phyloP scores from a whole-genome alignment of 2,797 vertebrate genomes.

The Erethizon dorsatum region DNA sequence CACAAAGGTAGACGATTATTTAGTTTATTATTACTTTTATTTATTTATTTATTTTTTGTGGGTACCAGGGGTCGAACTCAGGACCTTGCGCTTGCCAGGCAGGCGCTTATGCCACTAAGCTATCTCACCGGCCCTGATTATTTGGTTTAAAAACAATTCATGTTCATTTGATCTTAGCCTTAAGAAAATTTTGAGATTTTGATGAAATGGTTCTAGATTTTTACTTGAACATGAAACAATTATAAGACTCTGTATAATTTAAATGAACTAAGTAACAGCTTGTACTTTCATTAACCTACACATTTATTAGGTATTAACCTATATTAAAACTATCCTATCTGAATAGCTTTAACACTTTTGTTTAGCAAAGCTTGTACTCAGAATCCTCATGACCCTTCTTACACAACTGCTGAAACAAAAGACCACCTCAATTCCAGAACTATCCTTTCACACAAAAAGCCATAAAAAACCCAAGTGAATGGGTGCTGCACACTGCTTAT shows the following conservation, averaged over 20 bases:
- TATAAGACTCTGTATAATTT: not conserved
- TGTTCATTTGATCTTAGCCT: constrained; percentile 15
- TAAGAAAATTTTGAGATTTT: constrained; percentile 4
- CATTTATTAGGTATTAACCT: not conserved
- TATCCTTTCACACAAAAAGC: not conserved
- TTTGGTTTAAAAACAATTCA: not conserved
- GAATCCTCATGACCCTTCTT: not conserved
- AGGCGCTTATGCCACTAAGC: no score
- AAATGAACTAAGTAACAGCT: not conserved
- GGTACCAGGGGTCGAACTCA: no score
- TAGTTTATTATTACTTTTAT: not conserved
- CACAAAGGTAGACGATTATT: constrained; percentile 5
- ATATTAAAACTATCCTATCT: not conserved
- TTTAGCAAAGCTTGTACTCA: not conserved
- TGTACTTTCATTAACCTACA: not conserved
- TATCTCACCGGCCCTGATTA: not conserved
- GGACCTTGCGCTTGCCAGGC: no score
- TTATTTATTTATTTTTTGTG: no score
- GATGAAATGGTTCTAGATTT: not conserved
- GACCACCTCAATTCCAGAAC: not conserved
- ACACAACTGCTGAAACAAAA: not conserved
- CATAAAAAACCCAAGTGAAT: not conserved
- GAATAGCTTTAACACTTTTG: not conserved
- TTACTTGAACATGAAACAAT: not conserved
- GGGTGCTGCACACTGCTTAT: no score